Base-by-base conservation (phyloP, 2,888 invertebrate genomes). In the Chelonus formosanus region DNA sequence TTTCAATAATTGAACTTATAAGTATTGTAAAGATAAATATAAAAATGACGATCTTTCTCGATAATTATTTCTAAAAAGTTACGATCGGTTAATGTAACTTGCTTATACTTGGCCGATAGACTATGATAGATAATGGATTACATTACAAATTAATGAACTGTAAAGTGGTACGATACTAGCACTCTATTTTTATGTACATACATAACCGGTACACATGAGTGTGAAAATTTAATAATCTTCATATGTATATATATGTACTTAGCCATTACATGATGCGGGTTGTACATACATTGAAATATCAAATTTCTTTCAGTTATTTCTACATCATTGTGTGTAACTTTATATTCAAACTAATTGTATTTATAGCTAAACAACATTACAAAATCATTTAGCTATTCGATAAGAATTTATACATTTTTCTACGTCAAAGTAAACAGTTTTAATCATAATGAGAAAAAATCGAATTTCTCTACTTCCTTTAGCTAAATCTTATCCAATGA, bases 121-220 rank as follows among this genome's bases (percentile, higher is more conserved):
- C 63, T 68, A 70, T 71, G 67, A 73, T 68, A 70, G 75, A 72
- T 73, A 73, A 75, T 72, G 72, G 71, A 52, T 69, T 70, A 68
- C 73, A 73, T 76, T 72, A 75, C 72, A 73, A 75, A 75, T 76
- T 74, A 73, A 76, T 75, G 73, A 70, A 74, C 71, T 70, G 71
- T 75, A 75, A 74, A 73, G 73, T 72, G 73, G 70, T 66, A 68
- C 70, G 66, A 60, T 60, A 70, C 63, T 60, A 59, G 66, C 61
- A 67, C 70, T 71, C 70, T 70, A 72, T 70, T 73, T 71, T 73
- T 69, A 71, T 63, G 65, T 68, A 70, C 65, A 60, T n/a, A n/a
- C 52, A 52, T 10, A 20, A 20, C 36, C n/a, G 3, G 44, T 40
- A 61, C 7, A 40, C n/a, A 61, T 8, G n/a, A 4, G 35, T 40